phyloP scores from a whole-genome alignment of 2,797 vertebrate genomes.

The Melanotaenia boesemani region DNA sequence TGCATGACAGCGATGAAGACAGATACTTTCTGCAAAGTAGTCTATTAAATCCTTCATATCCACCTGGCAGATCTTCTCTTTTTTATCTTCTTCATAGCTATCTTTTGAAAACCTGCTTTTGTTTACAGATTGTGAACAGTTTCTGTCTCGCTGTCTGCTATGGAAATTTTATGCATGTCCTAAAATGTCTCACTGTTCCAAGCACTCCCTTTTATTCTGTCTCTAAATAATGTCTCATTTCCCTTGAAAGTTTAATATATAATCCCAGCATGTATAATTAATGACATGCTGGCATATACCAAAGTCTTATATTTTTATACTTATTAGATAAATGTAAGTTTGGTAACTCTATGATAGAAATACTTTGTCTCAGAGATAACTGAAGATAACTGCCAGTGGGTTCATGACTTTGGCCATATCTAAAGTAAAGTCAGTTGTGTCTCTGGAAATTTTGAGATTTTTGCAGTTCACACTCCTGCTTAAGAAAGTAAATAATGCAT shows the following conservation, averaged over 20 bases:
- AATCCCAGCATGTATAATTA: no score
- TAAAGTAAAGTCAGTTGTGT: neutral
- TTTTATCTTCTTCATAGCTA: neutral
- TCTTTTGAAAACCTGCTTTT: neutral
- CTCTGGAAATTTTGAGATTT: neutral
- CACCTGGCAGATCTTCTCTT: neutral
- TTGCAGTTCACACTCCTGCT: neutral
- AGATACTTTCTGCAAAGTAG: neutral
- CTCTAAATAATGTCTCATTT: no score
- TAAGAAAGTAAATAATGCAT: neutral
- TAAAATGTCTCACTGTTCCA: neutral
- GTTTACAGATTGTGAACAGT: neutral
- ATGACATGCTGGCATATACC: no score
- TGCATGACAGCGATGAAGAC: neutral
- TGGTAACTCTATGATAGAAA: no score
- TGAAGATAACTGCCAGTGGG: neutral
- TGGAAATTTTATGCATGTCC: neutral
- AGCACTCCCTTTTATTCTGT: neutral
- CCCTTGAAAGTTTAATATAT: no score
- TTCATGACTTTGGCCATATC: neutral
- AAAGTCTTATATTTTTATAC: no score
- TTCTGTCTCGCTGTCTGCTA: neutral
- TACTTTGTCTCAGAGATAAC: no score
- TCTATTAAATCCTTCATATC: neutral
- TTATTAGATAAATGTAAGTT: no score